These are phyloP conservation scores for Epistrophe eligans DNA, from an alignment of 2,888 invertebrate genomes.

Conservation along the genomic window DNA sequence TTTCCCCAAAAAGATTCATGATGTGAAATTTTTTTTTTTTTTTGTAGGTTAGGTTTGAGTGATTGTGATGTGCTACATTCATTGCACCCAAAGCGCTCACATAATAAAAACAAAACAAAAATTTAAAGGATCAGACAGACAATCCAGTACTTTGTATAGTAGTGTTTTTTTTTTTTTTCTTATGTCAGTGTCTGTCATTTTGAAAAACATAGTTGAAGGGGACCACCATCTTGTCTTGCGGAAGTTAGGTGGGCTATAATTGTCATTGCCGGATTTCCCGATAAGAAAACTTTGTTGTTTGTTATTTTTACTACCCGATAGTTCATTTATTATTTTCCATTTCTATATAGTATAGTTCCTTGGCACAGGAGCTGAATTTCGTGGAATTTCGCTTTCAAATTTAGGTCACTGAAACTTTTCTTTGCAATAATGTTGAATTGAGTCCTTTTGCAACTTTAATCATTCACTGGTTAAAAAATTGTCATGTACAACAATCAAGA, in stretches of 20 bases:
- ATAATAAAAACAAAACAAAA: constrained; percentile 14
- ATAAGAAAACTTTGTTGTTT: neutral
- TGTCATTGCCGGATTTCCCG: neutral
- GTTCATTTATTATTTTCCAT: no score
- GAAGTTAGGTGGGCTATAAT: neutral
- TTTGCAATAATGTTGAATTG: no score
- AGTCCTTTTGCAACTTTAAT: no score
- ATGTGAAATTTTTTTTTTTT: constrained; percentile 26
- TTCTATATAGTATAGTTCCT: no score
- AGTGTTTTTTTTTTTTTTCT: neutral
- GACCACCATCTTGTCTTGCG: neutral
- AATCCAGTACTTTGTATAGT: neutral
- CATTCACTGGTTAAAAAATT: no score
- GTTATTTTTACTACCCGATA: no score
- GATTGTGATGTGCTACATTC: constrained; percentile 45
- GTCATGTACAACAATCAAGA: no score
- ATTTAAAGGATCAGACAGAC: constrained; percentile 53
- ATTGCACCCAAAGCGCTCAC: constrained; percentile 53
- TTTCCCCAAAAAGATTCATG: constrained; percentile 63
- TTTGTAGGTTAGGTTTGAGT: constrained; percentile 38
- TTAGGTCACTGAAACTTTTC: no score
- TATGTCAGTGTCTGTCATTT: constrained; percentile 12
- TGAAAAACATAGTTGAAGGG: constrained; percentile 7
- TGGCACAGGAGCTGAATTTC: no score
- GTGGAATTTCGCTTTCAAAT: no score